A percentile compares a stretch with the other conserved stretches of the same genome.
These are phyloP conservation scores for Enteromius radiatus DNA, from an alignment of 2,797 vertebrate species.

Conservation along the genomic window DNA sequence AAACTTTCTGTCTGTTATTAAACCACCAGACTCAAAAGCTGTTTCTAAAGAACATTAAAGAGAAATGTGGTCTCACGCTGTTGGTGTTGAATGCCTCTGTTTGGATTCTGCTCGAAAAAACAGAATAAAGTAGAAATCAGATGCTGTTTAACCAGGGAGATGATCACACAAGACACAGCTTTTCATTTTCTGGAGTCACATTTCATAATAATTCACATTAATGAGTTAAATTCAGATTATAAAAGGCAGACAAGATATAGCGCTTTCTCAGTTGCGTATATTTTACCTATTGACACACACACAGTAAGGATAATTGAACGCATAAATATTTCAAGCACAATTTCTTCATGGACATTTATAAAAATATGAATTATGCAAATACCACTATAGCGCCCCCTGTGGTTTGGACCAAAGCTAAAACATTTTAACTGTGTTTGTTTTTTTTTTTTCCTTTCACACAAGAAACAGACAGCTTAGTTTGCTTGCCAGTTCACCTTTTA, in stretches of 20 bases:
- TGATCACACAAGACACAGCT: conserved; percentile 26
- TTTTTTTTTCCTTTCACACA: background rate
- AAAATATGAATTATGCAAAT: background rate
- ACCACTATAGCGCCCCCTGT: background rate
- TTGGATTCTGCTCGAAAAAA: background rate
- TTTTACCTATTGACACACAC: background rate
- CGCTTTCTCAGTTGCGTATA: conserved; percentile 51
- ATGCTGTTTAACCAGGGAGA: conserved; percentile 13
- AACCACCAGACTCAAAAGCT: conserved; percentile 77
- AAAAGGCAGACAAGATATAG: conserved; percentile 41
- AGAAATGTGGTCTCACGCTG: conserved; percentile 84
- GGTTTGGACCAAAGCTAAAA: background rate
- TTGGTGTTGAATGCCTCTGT: conserved; percentile 61
- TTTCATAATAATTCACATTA: background rate
- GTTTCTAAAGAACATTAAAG: conserved; percentile 84
- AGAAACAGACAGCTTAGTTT: background rate
- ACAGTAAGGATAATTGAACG: background rate
- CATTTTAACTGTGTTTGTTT: background rate
- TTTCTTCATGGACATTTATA: conserved; percentile 15
- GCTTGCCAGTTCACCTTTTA: background rate
- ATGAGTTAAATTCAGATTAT: conserved; percentile 31
- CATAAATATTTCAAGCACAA: conserved; percentile 19
- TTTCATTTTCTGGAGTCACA: conserved; percentile 24
- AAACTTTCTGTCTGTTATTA: conserved; percentile 77
- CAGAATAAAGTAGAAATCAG: background rate